Percentiles rank a stretch among this genome's conserved stretches.
phyloP scores from a whole-genome alignment of 2,888 invertebrate genomes.

The Baronia brevicornis region DNA sequence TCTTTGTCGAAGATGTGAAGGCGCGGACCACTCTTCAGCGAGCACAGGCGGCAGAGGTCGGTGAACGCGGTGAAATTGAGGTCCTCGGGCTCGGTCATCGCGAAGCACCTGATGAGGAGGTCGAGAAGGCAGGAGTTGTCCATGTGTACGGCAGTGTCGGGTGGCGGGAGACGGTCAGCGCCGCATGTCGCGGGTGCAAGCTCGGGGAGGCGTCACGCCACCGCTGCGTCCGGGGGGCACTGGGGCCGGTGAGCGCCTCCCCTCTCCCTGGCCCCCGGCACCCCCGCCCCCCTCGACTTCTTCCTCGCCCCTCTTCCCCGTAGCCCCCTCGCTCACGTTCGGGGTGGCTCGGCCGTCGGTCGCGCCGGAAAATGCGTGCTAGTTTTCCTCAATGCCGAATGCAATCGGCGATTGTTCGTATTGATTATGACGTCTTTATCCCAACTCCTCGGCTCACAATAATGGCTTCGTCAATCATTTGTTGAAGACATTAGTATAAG shows the following conservation, averaged over 20 bases:
- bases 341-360: slow-evolving; percentile 36
- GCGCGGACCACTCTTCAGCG: slow-evolving; percentile 80
- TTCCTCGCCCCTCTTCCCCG: slow-evolving; percentile 26
- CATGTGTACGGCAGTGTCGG: slow-evolving; percentile 71
- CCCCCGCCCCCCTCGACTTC: slow-evolving; percentile 30
- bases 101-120: slow-evolving; percentile 76
- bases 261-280: slow-evolving; percentile 31
- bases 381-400: slow-evolving; percentile 59
- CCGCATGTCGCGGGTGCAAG: slow-evolving; percentile 61
- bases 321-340: slow-evolving; percentile 32
- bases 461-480: slow-evolving; percentile 11
- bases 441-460: slow-evolving; percentile 14
- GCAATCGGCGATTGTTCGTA: slow-evolving; percentile 43
- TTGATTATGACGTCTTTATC: slow-evolving; percentile 40
- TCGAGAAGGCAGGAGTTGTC: slow-evolving; percentile 77
- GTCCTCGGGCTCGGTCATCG: slow-evolving; percentile 79
- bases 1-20: slow-evolving; percentile 83
- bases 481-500: no score
- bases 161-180: slow-evolving; percentile 66
- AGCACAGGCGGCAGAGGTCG: slow-evolving; percentile 82
- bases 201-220: slow-evolving; percentile 70
- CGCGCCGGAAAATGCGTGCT: slow-evolving; percentile 61
- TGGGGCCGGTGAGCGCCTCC: slow-evolving; percentile 43
- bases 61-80: slow-evolving; percentile 81
- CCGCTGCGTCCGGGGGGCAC: slow-evolving; percentile 71